These are phyloP conservation scores for Pocillopora grandis DNA, from an alignment of 92 coral and sea anemone species.

Conservation along the genomic window DNA sequence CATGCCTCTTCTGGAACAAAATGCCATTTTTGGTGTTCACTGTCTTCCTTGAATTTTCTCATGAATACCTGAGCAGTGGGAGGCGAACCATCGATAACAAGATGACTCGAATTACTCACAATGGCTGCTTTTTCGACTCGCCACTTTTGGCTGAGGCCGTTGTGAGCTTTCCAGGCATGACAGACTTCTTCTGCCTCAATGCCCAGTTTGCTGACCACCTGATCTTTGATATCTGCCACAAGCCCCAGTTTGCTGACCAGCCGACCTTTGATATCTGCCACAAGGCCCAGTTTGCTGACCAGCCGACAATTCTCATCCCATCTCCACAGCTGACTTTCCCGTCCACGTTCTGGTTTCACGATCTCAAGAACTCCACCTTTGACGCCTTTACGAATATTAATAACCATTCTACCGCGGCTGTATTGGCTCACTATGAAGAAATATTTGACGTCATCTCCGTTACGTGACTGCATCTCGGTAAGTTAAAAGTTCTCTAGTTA, in stretches of 20 bases:
- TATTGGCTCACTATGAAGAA: constrained; percentile 1
- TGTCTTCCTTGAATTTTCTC: not conserved
- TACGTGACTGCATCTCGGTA: too few species aligned
- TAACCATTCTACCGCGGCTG: not conserved
- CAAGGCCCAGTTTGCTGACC: constrained; percentile 17
- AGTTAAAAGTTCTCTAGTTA: too few species aligned
- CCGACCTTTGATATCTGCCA: not conserved
- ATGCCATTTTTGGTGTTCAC: constrained; percentile 20
- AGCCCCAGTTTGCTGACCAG: constrained; percentile 14
- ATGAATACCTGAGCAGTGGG: not conserved
- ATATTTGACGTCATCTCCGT: not conserved
- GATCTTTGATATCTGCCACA: not conserved
- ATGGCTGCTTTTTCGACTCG: constrained; percentile 24
- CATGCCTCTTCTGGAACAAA: constrained; percentile 32
- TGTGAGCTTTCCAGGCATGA: not conserved
- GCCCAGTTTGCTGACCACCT: constrained; percentile 13
- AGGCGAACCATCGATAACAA: not conserved
- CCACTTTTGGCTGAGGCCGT: constrained; percentile 25
- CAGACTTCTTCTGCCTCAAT: not conserved
- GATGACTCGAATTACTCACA: not conserved
- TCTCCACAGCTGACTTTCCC: constrained; percentile 1
- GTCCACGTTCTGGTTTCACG: not conserved
- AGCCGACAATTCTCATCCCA: constrained; percentile 19
- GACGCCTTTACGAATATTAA: not conserved
- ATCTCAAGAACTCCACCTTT: not conserved